Evolutionary conservation across 2,888 invertebrate genomes (phyloP).

Genomic region (Idaea aversata): DNA sequence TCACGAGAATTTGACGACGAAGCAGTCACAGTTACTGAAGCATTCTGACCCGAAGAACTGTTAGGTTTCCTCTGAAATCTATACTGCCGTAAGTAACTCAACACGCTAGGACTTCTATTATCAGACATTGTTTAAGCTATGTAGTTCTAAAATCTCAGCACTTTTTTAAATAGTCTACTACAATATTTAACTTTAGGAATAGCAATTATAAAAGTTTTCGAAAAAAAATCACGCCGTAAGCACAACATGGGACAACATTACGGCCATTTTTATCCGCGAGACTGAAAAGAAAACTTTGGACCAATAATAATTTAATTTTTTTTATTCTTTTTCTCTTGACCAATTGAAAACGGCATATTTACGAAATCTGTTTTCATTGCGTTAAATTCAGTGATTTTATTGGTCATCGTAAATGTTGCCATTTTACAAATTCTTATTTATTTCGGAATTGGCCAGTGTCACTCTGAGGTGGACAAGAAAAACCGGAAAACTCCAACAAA

Average conservation of each 20-base stretch:
- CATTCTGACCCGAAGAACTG: slow-evolving; percentile 54
- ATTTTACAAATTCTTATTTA: not conserved
- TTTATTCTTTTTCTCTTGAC: not conserved
- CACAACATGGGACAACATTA: slow-evolving; percentile 63
- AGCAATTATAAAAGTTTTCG: slow-evolving; percentile 45
- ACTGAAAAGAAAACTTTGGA: slow-evolving; percentile 33
- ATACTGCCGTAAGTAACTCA: slow-evolving; percentile 84
- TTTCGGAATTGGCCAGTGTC: not conserved
- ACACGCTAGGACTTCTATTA: slow-evolving; percentile 77
- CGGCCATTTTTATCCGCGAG: slow-evolving; percentile 79
- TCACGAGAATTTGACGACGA: slow-evolving; percentile 65
- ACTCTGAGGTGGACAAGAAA: not conserved
- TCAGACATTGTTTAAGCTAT: slow-evolving; percentile 60
- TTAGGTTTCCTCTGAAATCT: slow-evolving; percentile 84
- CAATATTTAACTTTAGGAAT: slow-evolving; percentile 30
- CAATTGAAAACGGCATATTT: not conserved
- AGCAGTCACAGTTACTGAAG: slow-evolving; percentile 56
- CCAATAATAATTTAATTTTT: slow-evolving; percentile 41
- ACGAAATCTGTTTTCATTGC: not conserved
- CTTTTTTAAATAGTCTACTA: slow-evolving; percentile 25
- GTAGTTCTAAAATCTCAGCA: slow-evolving; percentile 23
- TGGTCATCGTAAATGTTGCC: not conserved
- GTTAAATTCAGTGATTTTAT: not conserved
- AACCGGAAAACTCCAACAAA: not conserved
- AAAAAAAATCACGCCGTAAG: slow-evolving; percentile 51